Evolutionary conservation across 2,113 vertebrate species (phyloP).

Genomic region (Platysternon megacephalum): DNA sequence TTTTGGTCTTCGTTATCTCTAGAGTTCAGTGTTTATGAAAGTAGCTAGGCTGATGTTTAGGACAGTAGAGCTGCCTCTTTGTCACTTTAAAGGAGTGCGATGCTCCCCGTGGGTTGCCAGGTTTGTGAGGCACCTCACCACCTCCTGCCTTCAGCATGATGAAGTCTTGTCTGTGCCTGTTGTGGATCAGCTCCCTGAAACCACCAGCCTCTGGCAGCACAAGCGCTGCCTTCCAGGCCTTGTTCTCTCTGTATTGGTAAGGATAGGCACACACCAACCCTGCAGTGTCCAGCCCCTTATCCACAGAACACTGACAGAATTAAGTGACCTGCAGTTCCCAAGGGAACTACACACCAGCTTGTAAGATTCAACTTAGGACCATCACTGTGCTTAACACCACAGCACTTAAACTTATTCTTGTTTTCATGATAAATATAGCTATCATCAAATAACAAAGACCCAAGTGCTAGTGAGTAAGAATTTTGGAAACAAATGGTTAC

Average conservation of each 20-base stretch:
- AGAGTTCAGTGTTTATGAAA: background rate
- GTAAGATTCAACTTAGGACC: background rate
- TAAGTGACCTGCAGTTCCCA: background rate
- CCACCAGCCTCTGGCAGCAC: background rate
- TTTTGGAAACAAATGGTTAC: background rate
- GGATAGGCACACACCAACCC: background rate
- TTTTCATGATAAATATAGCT: too few relatives aligned
- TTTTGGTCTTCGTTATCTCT: background rate
- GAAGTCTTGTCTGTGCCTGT: background rate
- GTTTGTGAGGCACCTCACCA: background rate
- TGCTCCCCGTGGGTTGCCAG: background rate
- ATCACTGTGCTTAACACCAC: background rate
- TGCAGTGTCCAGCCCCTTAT: background rate
- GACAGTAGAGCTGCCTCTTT: background rate
- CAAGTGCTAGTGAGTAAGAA: background rate
- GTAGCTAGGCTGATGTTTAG: background rate
- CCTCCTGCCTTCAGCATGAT: background rate
- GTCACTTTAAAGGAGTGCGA: background rate
- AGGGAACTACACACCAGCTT: background rate
- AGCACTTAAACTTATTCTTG: background rate
- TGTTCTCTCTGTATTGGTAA: background rate
- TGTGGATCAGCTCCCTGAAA: background rate
- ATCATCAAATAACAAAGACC: background rate
- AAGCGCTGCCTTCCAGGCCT: background rate
- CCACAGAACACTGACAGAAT: background rate